Conservation (phyloP, 2,113 vertebrate genomes). For the Conger conger region DNA sequence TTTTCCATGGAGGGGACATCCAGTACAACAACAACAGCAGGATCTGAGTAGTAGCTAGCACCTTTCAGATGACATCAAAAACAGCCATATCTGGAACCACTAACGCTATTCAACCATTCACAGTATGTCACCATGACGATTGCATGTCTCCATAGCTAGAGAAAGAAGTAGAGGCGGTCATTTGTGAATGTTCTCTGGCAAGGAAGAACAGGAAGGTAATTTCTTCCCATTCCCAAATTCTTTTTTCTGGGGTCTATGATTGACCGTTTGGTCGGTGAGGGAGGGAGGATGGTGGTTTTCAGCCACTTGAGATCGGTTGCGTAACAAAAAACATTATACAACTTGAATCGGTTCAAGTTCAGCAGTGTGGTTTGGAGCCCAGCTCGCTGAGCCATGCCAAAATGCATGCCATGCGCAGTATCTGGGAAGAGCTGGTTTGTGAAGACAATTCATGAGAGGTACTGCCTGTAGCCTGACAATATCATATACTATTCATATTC, state of each 20-base stretch:
- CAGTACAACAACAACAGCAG: too few relatives aligned
- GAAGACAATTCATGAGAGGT: neutral
- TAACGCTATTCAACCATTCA: neutral
- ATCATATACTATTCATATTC: neutral
- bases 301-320: neutral
- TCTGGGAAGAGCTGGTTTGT: neutral
- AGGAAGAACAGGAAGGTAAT: neutral
- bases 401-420: neutral
- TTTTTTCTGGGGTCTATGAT: neutral
- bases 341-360: neutral
- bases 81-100: too few relatives aligned
- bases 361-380: neutral
- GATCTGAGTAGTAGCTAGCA: too few relatives aligned
- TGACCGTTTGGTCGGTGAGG: neutral
- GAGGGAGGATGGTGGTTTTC: neutral
- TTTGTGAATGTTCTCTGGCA: neutral
- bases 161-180: neutral
- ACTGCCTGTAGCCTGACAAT: neutral
- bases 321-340: neutral
- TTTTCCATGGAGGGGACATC: too few relatives aligned
- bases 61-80: too few relatives aligned
- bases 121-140: neutral
- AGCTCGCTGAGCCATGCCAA: neutral
- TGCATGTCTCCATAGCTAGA: neutral
- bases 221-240: neutral